Conservation (phyloP, 2,888 invertebrate genomes). For the Panopea generosa region DNA sequence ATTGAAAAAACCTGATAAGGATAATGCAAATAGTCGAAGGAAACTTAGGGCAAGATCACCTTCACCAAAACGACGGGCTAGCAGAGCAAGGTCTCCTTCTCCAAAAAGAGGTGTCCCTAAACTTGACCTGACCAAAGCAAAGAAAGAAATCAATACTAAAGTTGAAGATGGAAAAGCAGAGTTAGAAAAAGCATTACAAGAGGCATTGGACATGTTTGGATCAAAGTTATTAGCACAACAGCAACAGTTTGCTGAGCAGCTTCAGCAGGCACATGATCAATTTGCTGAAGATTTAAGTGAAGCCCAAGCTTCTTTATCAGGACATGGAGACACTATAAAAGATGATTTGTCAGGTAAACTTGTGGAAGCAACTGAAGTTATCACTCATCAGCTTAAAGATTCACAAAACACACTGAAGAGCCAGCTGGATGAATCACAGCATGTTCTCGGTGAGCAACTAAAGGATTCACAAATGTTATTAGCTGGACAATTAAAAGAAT, state of each 20-base stretch:
- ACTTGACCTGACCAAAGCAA: slow-evolving; percentile 40
- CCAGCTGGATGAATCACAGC: slow-evolving; percentile 45
- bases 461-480: slow-evolving; percentile 48
- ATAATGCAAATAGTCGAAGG: slow-evolving; percentile 15
- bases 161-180: slow-evolving; percentile 57
- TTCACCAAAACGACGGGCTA: slow-evolving; percentile 12
- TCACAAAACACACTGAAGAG: slow-evolving; percentile 49
- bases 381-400: slow-evolving; percentile 43
- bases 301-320: slow-evolving; percentile 41
- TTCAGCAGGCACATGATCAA: slow-evolving; percentile 48
- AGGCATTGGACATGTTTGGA: slow-evolving; percentile 51
- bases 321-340: slow-evolving; percentile 46
- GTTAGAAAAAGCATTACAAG: slow-evolving; percentile 48
- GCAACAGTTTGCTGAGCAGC: slow-evolving; percentile 52
- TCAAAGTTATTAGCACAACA: slow-evolving; percentile 52
- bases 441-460: slow-evolving; percentile 41
- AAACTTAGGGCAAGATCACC: slow-evolving; percentile 27
- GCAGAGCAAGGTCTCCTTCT: slow-evolving; percentile 45
- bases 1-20: slow-evolving; percentile 43
- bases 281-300: slow-evolving; percentile 50
- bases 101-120: slow-evolving; percentile 39
- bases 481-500: slow-evolving; percentile 49
- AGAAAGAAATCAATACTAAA: slow-evolving; percentile 51
- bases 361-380: slow-evolving; percentile 27
- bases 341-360: slow-evolving; percentile 41